Conservation (phyloP, 2,888 invertebrate species). For the Heteromurus nitidus region DNA sequence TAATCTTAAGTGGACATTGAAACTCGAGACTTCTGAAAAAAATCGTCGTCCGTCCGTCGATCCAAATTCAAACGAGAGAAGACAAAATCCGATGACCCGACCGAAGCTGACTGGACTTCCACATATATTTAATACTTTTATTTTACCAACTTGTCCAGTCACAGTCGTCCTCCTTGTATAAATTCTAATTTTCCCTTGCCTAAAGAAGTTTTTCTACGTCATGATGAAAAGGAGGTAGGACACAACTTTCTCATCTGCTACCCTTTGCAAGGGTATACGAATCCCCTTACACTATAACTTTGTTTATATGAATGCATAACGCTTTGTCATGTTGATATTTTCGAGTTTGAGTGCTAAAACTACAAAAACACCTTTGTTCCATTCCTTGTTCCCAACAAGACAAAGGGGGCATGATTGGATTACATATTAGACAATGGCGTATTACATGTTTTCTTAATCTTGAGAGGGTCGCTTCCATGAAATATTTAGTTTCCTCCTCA, state of each 20-base stretch:
- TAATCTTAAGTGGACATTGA: constrained; percentile 36
- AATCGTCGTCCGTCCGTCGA: not conserved
- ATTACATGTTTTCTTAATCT: constrained; percentile 7
- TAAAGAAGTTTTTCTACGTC: too few relatives aligned
- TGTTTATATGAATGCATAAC: not conserved
- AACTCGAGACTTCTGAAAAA: not conserved
- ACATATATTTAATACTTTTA: too few relatives aligned
- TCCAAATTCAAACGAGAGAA: not conserved
- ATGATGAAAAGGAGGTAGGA: too few relatives aligned
- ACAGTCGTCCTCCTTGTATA: too few relatives aligned
- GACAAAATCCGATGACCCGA: too few relatives aligned
- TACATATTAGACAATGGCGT: constrained; percentile 7
- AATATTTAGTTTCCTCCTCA: constrained; percentile 4
- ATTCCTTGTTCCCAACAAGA: not conserved
- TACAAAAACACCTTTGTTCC: not conserved
- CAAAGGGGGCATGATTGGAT: constrained; percentile 3
- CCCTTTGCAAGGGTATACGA: too few relatives aligned
- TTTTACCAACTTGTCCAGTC: too few relatives aligned
- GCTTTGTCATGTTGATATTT: not conserved
- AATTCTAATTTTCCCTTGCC: too few relatives aligned
- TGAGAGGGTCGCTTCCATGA: not conserved
- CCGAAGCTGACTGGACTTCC: too few relatives aligned
- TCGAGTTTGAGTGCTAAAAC: constrained; percentile 4
- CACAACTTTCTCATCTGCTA: not conserved
- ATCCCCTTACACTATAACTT: too few relatives aligned